Evolutionary conservation across 2,888 invertebrate species (phyloP), one percentile per base, ranked within the genome.

Genomic region (Schizaphis graminum): DNA sequence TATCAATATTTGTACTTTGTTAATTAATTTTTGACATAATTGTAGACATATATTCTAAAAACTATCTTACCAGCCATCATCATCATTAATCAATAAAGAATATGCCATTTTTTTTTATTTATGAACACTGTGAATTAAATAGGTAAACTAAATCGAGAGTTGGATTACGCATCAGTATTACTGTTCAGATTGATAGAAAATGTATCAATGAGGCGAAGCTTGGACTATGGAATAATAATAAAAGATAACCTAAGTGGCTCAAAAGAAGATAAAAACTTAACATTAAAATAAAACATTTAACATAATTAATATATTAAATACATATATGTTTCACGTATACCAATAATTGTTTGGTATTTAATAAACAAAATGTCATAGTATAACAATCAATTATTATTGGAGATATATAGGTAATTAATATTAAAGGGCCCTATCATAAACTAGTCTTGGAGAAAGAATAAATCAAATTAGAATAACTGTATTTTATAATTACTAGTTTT

Each of bases 1-100:
- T 28, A 41, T 53, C 41, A 57, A 56, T 28, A 77, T 77, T 77
- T 88, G 49, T 91, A 91, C 28, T 67, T 77, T 28, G 5, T 44
- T 7, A 86, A 86, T 4, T 41, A 49, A 26, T 85, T 24, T 61
- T 86, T 47, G 5, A 47, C 44, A 91, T 56, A 56, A 87, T 53
- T 88, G 21, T 47, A 35, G 7, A 7, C 61, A 56, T 4, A 41
- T 44, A 44, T 92, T 89, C 53, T 53, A 89, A 77, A 77, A 67
- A 67, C 49, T 77, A 77, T 89, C 92, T 85, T 94, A 91, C 90
- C 67, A 91, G 44, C 16, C 24, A 49, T 41, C 24, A 56, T 89
- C 93, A 49, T 91, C 86, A 91, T 94, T 94, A n/a, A 94, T 67
- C 44, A 94, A 94, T 57, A 94, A 86, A 67, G 91, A 91, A 53